These are phyloP conservation scores for Melitaea cinxia DNA, from an alignment of 1,140 invertebrate species.

Conservation along the genomic window DNA sequence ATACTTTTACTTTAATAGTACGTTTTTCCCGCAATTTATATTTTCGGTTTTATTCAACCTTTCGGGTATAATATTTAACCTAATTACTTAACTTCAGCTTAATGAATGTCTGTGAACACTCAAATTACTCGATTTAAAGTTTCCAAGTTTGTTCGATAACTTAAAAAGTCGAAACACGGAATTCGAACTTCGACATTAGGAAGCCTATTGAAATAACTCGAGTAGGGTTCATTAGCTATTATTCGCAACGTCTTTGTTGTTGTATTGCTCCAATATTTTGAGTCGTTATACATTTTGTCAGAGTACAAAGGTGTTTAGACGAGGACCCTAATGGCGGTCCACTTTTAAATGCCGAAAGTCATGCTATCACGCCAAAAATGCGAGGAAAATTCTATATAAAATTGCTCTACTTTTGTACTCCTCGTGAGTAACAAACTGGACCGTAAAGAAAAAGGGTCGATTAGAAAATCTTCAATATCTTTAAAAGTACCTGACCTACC, in stretches of 20 bases:
- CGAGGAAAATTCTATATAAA: slow-evolving; percentile 15
- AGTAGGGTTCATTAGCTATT: slow-evolving; percentile 47
- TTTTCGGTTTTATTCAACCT: too few relatives aligned
- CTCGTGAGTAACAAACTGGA: too few relatives aligned
- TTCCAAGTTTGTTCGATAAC: slow-evolving; percentile 17
- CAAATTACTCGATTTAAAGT: not conserved
- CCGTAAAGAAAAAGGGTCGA: too few relatives aligned
- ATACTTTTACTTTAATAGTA: too few relatives aligned
- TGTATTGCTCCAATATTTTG: slow-evolving; percentile 37
- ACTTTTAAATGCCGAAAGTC: not conserved
- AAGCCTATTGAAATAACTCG: slow-evolving; percentile 36
- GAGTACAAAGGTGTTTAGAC: slow-evolving; percentile 17
- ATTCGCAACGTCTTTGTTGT: slow-evolving; percentile 46
- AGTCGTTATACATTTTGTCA: slow-evolving; percentile 22
- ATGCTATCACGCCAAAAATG: not conserved
- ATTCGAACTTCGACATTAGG: slow-evolving; percentile 40
- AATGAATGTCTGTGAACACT: slow-evolving; percentile 1
- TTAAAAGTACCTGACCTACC: too few relatives aligned
- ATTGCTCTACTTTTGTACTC: too few relatives aligned
- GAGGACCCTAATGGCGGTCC: slow-evolving; percentile 5
- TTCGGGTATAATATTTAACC: not conserved
- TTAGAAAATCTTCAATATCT: too few relatives aligned
- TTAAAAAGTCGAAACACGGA: slow-evolving; percentile 2
- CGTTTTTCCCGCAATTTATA: too few relatives aligned
- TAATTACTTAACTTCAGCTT: not conserved